Conservation (phyloP, 2,888 invertebrate genomes). For the Panzeria rudis region DNA sequence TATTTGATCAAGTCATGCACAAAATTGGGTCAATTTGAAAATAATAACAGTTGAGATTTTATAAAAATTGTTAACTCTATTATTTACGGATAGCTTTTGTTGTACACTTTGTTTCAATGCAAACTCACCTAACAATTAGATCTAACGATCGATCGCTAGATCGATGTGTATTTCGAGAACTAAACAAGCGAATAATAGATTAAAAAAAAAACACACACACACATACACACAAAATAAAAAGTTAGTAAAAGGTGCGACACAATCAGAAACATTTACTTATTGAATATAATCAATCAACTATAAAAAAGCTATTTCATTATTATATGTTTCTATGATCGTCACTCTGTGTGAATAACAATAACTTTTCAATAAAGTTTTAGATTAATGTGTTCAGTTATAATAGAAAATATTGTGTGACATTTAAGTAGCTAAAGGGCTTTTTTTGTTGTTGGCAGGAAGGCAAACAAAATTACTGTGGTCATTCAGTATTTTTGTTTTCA, state of each 20-base stretch:
- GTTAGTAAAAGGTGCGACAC: slow-evolving; percentile 59
- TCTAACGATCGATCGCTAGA: slow-evolving; percentile 10
- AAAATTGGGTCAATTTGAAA: slow-evolving; percentile 60
- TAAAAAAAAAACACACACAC: neutral
- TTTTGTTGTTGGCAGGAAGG: slow-evolving; percentile 1
- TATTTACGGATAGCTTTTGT: slow-evolving; percentile 28
- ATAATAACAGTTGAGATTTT: slow-evolving; percentile 25
- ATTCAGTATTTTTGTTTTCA: neutral
- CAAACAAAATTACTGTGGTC: neutral
- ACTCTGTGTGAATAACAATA: slow-evolving; percentile 10
- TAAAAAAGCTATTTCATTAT: slow-evolving; percentile 27
- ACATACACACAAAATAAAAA: neutral
- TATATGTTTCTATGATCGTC: slow-evolving; percentile 27
- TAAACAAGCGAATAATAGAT: slow-evolving; percentile 32
- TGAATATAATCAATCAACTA: slow-evolving; percentile 61
- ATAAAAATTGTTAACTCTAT: neutral
- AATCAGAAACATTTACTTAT: slow-evolving; percentile 18
- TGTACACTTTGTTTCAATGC: slow-evolving; percentile 13
- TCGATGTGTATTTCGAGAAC: slow-evolving; percentile 22
- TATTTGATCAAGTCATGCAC: slow-evolving; percentile 52
- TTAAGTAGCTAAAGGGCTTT: slow-evolving; percentile 40
- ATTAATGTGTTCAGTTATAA: neutral
- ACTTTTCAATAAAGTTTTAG: neutral
- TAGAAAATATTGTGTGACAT: slow-evolving; percentile 26
- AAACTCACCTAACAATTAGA: slow-evolving; percentile 30